Evolutionary conservation across 1,140 invertebrate genomes (phyloP), one percentile per base, ranked within the genome.

Genomic region (Meloidogyne exigua): DNA sequence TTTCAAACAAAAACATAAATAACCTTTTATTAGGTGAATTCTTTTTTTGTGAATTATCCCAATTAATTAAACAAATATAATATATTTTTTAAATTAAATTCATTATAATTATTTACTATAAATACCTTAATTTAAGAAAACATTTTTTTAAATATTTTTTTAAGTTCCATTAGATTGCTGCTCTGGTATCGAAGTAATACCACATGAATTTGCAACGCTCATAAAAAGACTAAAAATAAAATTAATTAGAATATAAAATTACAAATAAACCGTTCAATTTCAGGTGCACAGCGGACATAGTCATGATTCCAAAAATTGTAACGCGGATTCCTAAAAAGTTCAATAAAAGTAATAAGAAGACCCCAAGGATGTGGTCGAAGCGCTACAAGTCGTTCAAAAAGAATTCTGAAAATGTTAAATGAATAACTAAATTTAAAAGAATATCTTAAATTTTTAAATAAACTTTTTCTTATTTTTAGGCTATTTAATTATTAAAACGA

Each of bases 261-360:
- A 11, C 28, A 75, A 13, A 82, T 23, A 32, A 57, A 81, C 80
- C 82, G 81, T 76, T 83, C 79, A 65, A 82, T 82, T 90, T 99
- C 96, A 11, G 95, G 95, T 32, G 96, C 95, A 89, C 96, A 99
- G 87, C 95, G 93, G 0, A 99, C 96, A 90, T 99, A 99, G 81
- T 99, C 95, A 87, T 99, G 95, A 71, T 92, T 92, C 96, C 96
- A 99, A 89, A 99, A 99, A 88, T 97, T 96, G 90, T 97, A 99
- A n/a, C 92, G 92, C 13, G 94, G 94, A 90, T 99, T 99, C 76
- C 98, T 98, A 83, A 99, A 98, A 21, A 99, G 90, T 89, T 99
- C 96, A 83, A 98, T 98, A 88, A 99, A 99, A 0, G 97, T 99
- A 67, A 99, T 96, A 9, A 99, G 90, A 12, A 99, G 89, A 36